Evolutionary conservation across 1,140 invertebrate species (phyloP).

Genomic region (Trachelipus rathkii): DNA sequence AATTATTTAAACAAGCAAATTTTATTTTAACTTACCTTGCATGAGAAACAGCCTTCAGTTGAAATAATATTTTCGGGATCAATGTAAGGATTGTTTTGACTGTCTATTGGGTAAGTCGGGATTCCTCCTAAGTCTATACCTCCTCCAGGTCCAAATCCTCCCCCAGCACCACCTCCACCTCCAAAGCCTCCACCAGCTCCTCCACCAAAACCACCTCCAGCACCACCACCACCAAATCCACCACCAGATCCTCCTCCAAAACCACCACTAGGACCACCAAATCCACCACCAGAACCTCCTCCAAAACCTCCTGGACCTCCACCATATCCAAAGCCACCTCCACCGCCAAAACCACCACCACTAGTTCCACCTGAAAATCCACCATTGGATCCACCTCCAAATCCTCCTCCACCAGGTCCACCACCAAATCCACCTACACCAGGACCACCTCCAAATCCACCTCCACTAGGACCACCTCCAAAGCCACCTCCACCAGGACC

Average conservation of each 20-base stretch:
- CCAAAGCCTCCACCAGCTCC: constrained; percentile 22
- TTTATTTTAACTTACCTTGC: constrained; percentile 60
- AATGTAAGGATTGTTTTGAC: constrained; percentile 61
- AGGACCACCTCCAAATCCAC: constrained; percentile 12
- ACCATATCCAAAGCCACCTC: not conserved
- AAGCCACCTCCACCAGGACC: constrained; percentile 20
- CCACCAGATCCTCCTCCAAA: constrained; percentile 23
- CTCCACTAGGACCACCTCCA: constrained; percentile 22
- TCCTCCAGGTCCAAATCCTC: constrained; percentile 40
- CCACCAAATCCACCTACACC: constrained; percentile 20
- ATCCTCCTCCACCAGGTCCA: constrained; percentile 14
- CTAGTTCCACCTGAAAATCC: constrained; percentile 17
- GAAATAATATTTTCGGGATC: constrained; percentile 66
- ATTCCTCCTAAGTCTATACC: constrained; percentile 45
- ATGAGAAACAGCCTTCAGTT: constrained; percentile 84
- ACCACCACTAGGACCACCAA: constrained; percentile 12
- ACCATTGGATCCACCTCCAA: constrained; percentile 2
- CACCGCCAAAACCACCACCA: not conserved
- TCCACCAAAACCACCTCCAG: constrained; percentile 19
- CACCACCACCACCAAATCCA: constrained; percentile 20
- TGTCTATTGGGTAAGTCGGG: constrained; percentile 56
- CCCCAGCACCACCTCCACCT: constrained; percentile 19
- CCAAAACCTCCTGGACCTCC: not conserved
- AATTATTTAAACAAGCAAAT: too few relatives aligned
- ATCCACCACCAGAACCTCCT: constrained; percentile 7